Conservation (phyloP, 2,797 vertebrate genomes). For the Myotis myotis region DNA sequence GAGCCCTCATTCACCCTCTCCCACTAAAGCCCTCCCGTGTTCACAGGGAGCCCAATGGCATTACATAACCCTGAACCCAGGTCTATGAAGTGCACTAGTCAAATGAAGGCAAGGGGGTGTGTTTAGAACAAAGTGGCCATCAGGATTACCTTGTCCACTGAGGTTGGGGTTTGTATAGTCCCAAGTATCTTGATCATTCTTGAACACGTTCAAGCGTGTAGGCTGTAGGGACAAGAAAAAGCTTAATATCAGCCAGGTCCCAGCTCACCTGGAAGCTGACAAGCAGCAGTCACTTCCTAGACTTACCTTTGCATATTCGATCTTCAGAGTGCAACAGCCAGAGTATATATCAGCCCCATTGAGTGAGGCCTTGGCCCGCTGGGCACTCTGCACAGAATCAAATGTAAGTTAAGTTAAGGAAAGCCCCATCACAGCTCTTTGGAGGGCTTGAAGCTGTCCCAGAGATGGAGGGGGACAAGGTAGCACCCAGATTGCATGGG, state of each 20-base stretch:
- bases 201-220: conserved; percentile 96
- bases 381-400: conserved; percentile 96
- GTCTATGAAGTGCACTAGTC: conserved; percentile 71
- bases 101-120: conserved; percentile 62
- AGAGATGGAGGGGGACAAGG: rapidly evolving
- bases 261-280: neutral
- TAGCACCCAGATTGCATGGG: rapidly evolving
- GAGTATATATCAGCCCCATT: conserved; percentile 98
- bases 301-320: conserved; percentile 97
- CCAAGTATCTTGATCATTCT: conserved; percentile 98
- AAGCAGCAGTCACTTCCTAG: neutral
- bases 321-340: conserved; percentile 97
- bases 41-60: conserved; percentile 81
- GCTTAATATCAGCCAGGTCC: neutral
- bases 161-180: conserved; percentile 96
- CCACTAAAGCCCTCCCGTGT: conserved; percentile 28
- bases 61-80: conserved; percentile 81
- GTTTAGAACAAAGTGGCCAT: conserved; percentile 69
- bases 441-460: neutral
- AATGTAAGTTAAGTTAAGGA: conserved; percentile 87
- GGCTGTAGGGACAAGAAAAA: conserved; percentile 85
- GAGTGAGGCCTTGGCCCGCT: conserved; percentile 96
- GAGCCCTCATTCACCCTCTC: neutral
- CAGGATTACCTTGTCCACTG: conserved; percentile 94
- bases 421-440: neutral